Evolutionary conservation across 2,113 vertebrate genomes (phyloP), one percentile per base, ranked within the genome.

Genomic region (Sapayoa aenigma): DNA sequence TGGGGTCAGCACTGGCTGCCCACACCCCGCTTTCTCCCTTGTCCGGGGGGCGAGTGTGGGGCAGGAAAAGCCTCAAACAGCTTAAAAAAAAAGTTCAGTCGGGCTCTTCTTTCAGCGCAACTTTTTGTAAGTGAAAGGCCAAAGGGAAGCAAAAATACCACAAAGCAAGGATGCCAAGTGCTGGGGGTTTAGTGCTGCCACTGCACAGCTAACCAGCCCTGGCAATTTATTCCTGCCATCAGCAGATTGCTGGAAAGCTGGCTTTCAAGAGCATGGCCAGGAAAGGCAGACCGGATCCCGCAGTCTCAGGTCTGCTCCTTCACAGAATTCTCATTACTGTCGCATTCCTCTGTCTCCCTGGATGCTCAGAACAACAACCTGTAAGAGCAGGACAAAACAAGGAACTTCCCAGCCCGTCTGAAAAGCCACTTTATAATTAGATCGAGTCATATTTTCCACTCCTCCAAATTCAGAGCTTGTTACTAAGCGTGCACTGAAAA

Each of bases 401-500:
- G 86, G 92, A 90, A 94, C 87, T 95, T 86, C 93, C 81, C 89
- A 75, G 90, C 86, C 90, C 2, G 7, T 60, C 66, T 91, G 81
- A 94, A 87, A 94, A 90, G 82, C 76, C 37, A 30, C 60, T 89
- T 95, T 97, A 91, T 95, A 97, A 95, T 96, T 94, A 95, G 92
- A 96, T 31, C 20, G 90, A 97, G 82, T 95, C 93, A 94, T 76
- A 94, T 96, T 96, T 97, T 96, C 96, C 95, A 92, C 80, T 93
- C 60, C 69, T 97, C 83, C 93, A 89, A 91, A 92, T 82, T 76
- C 95, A 90, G 89, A 94, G 87, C 80, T 88, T 37, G 69, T 89
- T 94, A 88, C 86, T 93, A 77, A 92, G 93, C 4, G 1, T 2
- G 9, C 28, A 52, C 44, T 80, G 91, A 96, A 96, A 94, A 95